A percentile compares a stretch with the other conserved stretches of the same genome.
phyloP scores from a whole-genome alignment of 2,113 vertebrate species.

The Atractosteus spatula region DNA sequence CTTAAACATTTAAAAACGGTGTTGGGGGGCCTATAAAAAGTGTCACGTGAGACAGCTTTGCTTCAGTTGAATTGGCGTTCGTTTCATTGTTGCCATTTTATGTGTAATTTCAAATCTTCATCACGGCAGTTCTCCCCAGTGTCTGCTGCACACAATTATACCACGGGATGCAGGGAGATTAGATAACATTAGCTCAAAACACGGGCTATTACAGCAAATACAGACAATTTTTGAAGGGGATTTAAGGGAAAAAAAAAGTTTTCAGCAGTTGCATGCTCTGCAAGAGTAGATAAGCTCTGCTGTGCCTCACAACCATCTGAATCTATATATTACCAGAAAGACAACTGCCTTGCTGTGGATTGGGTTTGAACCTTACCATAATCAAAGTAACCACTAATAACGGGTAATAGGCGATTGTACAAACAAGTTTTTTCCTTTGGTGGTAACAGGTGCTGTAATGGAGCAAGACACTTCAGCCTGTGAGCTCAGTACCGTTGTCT shows the following conservation, averaged over 20 bases:
- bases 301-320: neutral
- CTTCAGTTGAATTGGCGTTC: no score
- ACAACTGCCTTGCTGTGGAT: slow-evolving; percentile 28
- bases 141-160: no score
- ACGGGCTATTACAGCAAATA: no score
- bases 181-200: no score
- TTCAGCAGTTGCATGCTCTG: neutral
- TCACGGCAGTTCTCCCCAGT: no score
- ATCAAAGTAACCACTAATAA: slow-evolving; percentile 31
- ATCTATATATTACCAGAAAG: neutral
- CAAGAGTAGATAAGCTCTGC: neutral
- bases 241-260: neutral
- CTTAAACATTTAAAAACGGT: no score
- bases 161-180: neutral
- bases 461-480: neutral
- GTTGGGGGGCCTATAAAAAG: no score
- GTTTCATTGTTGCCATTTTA: no score
- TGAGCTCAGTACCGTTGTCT: slow-evolving; percentile 3
- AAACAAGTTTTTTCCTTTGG: slow-evolving; percentile 15
- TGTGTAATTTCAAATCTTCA: no score
- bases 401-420: slow-evolving; percentile 12
- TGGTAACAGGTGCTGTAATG: slow-evolving; percentile 23
- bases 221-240: no score
- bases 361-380: neutral
- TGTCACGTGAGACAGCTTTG: no score